A percentile compares a stretch with the other conserved stretches of the same genome.
These are phyloP conservation scores for Ciona savignyi DNA, from an alignment of 23 tunicate species.

Conservation along the genomic window DNA sequence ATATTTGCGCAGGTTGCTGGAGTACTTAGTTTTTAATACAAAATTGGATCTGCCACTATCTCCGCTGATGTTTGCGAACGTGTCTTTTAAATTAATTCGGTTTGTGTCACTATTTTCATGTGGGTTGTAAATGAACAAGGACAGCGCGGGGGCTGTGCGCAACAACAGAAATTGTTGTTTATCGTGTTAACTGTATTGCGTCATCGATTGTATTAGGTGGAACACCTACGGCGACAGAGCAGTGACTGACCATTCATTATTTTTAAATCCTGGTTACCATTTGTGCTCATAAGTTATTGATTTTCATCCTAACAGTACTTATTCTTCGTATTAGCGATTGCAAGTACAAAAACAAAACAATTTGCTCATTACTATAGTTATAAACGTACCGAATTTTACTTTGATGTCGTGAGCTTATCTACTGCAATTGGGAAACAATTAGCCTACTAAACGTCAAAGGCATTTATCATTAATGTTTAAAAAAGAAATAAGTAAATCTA, in stretches of 20 bases:
- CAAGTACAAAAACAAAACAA: no score
- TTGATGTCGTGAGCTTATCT: no score
- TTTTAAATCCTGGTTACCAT: no score
- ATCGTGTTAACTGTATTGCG: background rate
- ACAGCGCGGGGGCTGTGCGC: background rate
- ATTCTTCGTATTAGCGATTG: no score
- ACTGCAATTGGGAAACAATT: no score
- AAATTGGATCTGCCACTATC: background rate
- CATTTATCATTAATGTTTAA: no score
- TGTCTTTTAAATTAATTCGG: background rate
- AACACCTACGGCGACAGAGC: background rate
- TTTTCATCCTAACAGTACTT: no score
- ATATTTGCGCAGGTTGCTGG: background rate
- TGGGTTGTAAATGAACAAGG: background rate
- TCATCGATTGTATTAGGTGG: background rate
- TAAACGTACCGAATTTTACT: no score
- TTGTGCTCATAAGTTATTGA: no score
- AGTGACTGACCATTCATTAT: background rate
- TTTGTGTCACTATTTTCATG: background rate
- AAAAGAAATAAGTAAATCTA: no score
- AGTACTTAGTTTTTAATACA: background rate
- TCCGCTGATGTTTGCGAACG: background rate
- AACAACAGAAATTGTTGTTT: background rate
- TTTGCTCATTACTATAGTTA: no score
- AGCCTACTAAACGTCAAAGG: no score